Conservation (phyloP, 2,113 vertebrate genomes). For the Lamprologus tigripictilis region DNA sequence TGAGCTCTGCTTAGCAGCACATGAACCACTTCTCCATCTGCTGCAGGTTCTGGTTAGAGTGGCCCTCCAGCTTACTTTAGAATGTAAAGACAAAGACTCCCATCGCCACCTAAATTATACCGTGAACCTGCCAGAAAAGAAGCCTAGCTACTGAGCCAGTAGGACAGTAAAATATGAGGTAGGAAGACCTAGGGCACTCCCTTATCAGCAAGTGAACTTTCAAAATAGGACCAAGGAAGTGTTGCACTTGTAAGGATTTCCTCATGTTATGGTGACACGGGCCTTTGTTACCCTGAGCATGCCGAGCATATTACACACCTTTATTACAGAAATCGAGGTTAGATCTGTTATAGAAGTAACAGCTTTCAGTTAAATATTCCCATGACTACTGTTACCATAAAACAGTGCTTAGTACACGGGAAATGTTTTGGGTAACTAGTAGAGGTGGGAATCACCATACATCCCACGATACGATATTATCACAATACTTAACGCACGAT, state of each 20-base stretch:
- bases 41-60: background rate
- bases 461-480: no score
- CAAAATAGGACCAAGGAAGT: background rate
- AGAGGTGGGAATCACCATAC: no score
- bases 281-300: background rate
- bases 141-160: background rate
- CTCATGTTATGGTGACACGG: background rate
- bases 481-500: no score
- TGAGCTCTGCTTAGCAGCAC: background rate
- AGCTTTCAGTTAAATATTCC: background rate
- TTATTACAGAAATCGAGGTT: background rate
- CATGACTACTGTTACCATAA: background rate
- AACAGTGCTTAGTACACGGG: background rate
- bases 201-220: background rate
- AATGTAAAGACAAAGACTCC: background rate
- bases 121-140: background rate
- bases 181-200: background rate
- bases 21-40: background rate
- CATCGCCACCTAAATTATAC: background rate
- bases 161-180: background rate
- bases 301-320: background rate
- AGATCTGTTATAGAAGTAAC: background rate
- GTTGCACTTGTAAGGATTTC: background rate
- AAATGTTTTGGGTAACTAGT: background rate
- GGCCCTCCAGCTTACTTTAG: background rate